Evolutionary conservation across 2,797 vertebrate genomes (phyloP).

Genomic region (Eospalax fontanierii): DNA sequence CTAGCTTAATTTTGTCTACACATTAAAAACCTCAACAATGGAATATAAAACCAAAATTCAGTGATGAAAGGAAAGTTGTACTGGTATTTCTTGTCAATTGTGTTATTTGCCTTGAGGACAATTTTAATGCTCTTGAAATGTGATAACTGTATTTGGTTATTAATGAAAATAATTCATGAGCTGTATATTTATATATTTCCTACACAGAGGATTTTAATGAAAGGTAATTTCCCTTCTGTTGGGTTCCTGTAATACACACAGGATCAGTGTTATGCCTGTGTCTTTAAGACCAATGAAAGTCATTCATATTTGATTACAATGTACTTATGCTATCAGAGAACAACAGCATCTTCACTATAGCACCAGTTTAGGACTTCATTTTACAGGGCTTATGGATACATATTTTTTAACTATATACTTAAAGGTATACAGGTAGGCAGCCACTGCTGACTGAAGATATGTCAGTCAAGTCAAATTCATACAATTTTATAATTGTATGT

Average conservation of each 20-base stretch:
- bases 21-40: constrained; percentile 23
- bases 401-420: constrained; percentile 49
- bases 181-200: background rate
- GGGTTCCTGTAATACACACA: constrained; percentile 18
- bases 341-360: constrained; percentile 24
- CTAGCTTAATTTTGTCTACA: background rate
- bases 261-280: background rate
- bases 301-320: constrained; percentile 52
- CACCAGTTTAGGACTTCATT: constrained; percentile 50
- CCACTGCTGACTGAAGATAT: background rate
- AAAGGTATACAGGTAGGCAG: constrained; percentile 50
- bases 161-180: constrained; percentile 23
- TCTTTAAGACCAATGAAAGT: constrained; percentile 30
- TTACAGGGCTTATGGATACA: constrained; percentile 12
- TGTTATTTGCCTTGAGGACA: constrained; percentile 21
- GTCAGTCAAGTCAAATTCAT: constrained; percentile 26
- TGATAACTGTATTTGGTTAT: constrained; percentile 11
- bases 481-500: constrained; percentile 21
- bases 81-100: background rate
- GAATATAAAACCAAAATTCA: constrained; percentile 41
- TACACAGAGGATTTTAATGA: constrained; percentile 6
- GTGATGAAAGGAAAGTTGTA: background rate
- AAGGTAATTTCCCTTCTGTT: constrained; percentile 16
- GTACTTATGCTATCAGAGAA: background rate
- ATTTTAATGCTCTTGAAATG: constrained; percentile 32